A percentile compares a stretch with the other conserved stretches of the same genome.
phyloP scores from a whole-genome alignment of 2,113 vertebrate species.

The Neomonachus schauinslandi region DNA sequence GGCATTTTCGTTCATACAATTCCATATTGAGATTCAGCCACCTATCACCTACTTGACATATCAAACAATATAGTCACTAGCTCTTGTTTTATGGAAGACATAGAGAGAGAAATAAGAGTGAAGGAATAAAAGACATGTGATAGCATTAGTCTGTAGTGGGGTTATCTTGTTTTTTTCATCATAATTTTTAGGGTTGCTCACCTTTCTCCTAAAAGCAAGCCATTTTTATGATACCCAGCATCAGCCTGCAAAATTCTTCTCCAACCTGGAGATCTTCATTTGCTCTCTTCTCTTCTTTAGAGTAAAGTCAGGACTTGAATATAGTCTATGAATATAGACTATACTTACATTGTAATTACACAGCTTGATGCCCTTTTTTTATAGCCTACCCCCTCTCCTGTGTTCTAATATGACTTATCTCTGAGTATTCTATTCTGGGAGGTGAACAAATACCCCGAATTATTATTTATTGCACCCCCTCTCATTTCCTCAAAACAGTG shows the following conservation, averaged over 20 bases:
- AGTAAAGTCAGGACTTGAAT: neutral
- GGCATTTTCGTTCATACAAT: neutral
- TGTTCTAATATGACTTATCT: neutral
- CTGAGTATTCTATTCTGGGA: neutral
- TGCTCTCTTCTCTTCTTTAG: neutral
- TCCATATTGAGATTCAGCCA: neutral
- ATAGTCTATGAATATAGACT: neutral
- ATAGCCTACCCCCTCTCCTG: fast-evolving
- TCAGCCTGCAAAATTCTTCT: neutral
- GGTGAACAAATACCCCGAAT: neutral
- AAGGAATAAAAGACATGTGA: neutral
- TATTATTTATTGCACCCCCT: neutral
- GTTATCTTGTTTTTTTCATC: neutral
- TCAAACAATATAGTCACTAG: neutral
- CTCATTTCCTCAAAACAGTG: neutral
- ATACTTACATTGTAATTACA: neutral
- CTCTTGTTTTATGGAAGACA: neutral
- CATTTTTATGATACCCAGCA: neutral
- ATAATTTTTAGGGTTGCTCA: neutral
- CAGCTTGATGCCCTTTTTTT: neutral
- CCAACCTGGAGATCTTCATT: neutral
- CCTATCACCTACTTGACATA: neutral
- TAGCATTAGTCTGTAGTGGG: neutral
- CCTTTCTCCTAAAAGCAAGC: neutral
- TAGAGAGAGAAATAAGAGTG: neutral